These are phyloP conservation scores for Julus scandinavius DNA, from an alignment of 2,888 invertebrate species.

Conservation along the genomic window DNA sequence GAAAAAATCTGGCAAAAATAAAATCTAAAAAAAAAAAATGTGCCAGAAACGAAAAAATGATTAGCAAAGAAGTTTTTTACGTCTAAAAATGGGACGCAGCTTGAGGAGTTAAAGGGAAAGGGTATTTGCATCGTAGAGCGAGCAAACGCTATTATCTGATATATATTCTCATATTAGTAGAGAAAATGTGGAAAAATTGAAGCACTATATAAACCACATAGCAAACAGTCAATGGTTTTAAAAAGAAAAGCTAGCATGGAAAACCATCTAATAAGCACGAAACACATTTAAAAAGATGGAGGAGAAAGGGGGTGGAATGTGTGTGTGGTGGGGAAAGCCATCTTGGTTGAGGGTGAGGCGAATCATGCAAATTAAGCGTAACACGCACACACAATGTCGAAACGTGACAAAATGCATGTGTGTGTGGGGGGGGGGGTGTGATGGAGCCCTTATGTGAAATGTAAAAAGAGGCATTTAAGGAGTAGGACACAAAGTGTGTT, in stretches of 20 bases:
- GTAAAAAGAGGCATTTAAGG: slow-evolving; percentile 14
- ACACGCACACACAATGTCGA: neutral
- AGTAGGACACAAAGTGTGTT: neutral
- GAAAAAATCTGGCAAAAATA: too few relatives aligned
- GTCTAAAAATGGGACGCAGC: neutral
- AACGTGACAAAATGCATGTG: neutral
- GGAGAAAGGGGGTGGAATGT: neutral
- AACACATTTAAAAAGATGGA: neutral
- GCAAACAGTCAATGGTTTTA: slow-evolving; percentile 27
- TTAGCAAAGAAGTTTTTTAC: slow-evolving; percentile 1
- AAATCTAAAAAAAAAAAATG: neutral
- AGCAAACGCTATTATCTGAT: neutral
- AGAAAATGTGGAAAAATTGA: neutral
- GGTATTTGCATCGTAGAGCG: neutral
- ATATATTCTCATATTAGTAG: slow-evolving; percentile 10
- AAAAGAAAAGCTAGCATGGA: neutral
- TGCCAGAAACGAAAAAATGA: neutral
- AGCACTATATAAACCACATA: neutral
- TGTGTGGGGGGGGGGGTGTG: neutral
- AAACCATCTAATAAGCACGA: slow-evolving; percentile 27
- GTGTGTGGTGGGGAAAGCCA: neutral
- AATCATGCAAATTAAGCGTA: neutral
- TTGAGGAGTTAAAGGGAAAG: neutral
- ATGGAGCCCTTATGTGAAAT: slow-evolving; percentile 21
- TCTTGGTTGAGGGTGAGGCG: neutral